phyloP scores from a whole-genome alignment of 2,113 vertebrate species.

The Glaucidium brasilianum region DNA sequence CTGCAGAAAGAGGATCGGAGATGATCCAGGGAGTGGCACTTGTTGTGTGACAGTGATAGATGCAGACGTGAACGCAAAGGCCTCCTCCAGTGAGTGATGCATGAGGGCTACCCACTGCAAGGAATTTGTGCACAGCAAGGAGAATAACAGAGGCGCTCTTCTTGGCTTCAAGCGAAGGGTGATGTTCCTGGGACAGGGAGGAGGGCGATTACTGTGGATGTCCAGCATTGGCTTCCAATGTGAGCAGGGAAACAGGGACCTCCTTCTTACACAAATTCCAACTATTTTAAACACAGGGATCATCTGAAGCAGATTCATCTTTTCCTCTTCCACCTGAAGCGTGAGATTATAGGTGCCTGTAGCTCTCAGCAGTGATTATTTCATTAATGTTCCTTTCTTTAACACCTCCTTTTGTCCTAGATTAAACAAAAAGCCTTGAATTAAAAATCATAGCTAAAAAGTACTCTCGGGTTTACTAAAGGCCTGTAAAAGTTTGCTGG shows the following conservation, averaged over 20 bases:
- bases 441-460: not conserved
- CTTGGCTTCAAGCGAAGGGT: accelerated
- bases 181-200: not conserved
- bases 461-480: not conserved
- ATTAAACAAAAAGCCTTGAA: not conserved
- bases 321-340: not conserved
- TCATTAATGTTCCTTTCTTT: not conserved
- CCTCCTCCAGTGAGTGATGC: accelerated
- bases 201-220: not conserved
- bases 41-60: not conserved
- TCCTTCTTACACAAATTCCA: not conserved
- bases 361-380: not conserved
- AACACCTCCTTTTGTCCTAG: not conserved
- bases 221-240: not conserved
- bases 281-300: accelerated
- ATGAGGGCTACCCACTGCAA: accelerated
- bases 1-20: accelerated
- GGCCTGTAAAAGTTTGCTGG: not conserved
- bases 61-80: not conserved
- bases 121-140: not conserved
- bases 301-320: not conserved
- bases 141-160: not conserved
- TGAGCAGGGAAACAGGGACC: not conserved
- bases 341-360: not conserved
- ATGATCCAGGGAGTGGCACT: not conserved